Evolutionary conservation across 2,113 vertebrate genomes (phyloP), one percentile per base, ranked within the genome.

Genomic region (Pterophyllum scalare): DNA sequence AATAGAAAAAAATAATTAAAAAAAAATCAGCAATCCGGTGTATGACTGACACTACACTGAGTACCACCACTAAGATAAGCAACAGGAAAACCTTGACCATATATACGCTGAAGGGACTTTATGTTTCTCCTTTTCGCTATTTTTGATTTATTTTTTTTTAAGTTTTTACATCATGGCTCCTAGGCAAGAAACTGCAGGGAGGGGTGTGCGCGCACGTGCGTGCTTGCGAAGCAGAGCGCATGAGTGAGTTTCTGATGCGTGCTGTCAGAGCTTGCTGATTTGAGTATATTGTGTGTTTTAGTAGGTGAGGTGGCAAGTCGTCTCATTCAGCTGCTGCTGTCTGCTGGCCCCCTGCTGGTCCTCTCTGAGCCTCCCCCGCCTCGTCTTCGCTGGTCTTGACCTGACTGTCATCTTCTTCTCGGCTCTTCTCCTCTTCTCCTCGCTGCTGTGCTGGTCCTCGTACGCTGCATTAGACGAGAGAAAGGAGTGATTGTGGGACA

Each of bases 291-390:
- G 77, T 70, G 65, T 72, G 43, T 72, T 92, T 97, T 96, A 99
- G 95, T 99, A 99, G 95, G 96, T 99, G 91, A 99, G 80, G 98
- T 99, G 24, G 98, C n/a, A n/a, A 99, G 95, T 99, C 98, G 15
- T 99, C 98, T 98, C 98, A 99, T 99, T 98, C 88, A 99, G 97
- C 96, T 99, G 98, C 95, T 99, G 97, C 96, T 98, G 98, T 95
- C 97, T 96, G 89, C 95, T 97, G n/a, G 94, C 96, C 17, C 94
- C 96, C 79, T 96, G 96, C 95, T 97, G 97, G 94, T 96, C 97
- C 85, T 98, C 98, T 1, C n/a, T n/a, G n/a, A n/a, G 94, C 96
- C 91, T 97, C 98, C 0, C 95, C 97, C 49, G 97, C 98, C 52
- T 99, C 98, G n/a, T 99, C 98, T 90, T 99, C 98, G 2, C 98